Evolutionary conservation across 2,113 vertebrate genomes (phyloP).

Genomic region (Saguinus midas): DNA sequence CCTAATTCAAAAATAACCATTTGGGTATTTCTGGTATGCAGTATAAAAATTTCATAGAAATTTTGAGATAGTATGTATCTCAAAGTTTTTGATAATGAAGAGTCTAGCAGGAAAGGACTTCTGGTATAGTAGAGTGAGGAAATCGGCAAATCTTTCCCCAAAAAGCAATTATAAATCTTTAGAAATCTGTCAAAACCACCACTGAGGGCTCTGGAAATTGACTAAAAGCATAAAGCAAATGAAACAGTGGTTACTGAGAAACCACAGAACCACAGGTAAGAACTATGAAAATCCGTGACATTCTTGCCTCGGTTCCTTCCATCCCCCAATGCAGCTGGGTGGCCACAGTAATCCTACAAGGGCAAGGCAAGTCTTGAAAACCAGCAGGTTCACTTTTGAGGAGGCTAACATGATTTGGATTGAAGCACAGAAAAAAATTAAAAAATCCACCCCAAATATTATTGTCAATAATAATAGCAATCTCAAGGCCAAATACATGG

Average conservation of each 20-base stretch:
- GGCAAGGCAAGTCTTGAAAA: background rate
- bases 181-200: background rate
- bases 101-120: background rate
- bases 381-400: background rate
- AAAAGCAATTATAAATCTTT: background rate
- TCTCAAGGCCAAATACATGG: background rate
- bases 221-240: background rate
- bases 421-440: background rate
- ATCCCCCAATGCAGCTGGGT: background rate
- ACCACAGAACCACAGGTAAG: background rate
- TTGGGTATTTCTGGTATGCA: background rate
- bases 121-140: background rate
- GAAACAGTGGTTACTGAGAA: conserved; percentile 28
- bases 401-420: background rate
- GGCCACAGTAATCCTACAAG: background rate
- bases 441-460: background rate
- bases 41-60: background rate
- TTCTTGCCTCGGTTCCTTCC: background rate
- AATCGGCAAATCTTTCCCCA: background rate
- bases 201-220: background rate
- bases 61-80: background rate
- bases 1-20: background rate
- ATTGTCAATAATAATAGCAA: background rate
- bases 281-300: background rate
- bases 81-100: background rate